These are phyloP conservation scores for human (Homo sapiens) DNA, from an alignment of 2,113 vertebrate genomes.

Conservation along the genomic window GRCh38 chr20:19505501-19506000, in stretches of 20 bases:
- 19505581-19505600: not conserved
- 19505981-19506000: not conserved
- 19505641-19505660: not conserved
- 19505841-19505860: not conserved
- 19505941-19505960: not conserved
- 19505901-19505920: not conserved
- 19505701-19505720: not conserved
- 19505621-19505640: not conserved
- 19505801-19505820: not conserved
- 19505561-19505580: not conserved
- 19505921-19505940: not conserved
- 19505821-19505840: not conserved
- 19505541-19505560: not conserved
- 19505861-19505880: not conserved
- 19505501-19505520: conserved; percentile 1
- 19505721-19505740: not conserved
- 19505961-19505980: not conserved
- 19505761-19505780: not conserved
- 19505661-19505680: not conserved
- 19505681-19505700: not conserved
- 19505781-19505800: not conserved
- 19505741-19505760: not conserved
- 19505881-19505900: not conserved
- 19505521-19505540: not conserved
- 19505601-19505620: not conserved